Evolutionary conservation across 1,140 invertebrate genomes (phyloP), one percentile per base, ranked within the genome.

Genomic region (Ostrea denselamellosa): DNA sequence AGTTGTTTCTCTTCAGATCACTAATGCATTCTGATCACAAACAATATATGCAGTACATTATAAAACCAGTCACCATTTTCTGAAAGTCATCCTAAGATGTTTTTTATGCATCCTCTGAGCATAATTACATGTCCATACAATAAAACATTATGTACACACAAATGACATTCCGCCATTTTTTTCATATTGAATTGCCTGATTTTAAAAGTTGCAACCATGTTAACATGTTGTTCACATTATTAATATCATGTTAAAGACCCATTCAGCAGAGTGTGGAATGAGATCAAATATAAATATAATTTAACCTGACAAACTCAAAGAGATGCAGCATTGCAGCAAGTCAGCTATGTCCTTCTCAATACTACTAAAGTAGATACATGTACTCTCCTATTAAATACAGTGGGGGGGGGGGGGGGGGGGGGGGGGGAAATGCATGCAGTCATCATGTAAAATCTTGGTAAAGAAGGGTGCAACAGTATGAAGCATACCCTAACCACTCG

Each of bases 21-120:
- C 28, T 14, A 34, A 7, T 19, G 17, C 56, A 62, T 19, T 62
- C 56, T 62, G 68, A 77, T 77, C 68, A 77, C 68, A 77, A 62
- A 77, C 22, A 71, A 71, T 28, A 28, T 71, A 71, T 28, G 68
- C 68, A 71, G 28, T 77, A 77, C 68, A 77, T 77, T 9, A 28
- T 77, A 77, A 77, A 77, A 44, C 68, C 68, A 77, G 22, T 77
- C 68, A 77, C 68, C 68, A 25, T 77, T 77, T 77, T 28, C 25
- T 77, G 68, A 77, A 77, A 77, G 68, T 25, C 68, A 77, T 28
- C 28, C 68, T 77, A 28, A 14, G 28, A 77, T 25, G 68, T 77
- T 34, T 58, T 77, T 25, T 25, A 77, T 77, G 68, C 28, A 77
- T 25, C 25, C 25, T 77, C 28, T 77, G 68, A 34, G 68, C 68